A percentile compares a stretch with the other conserved stretches of the same genome.
Evolutionary conservation across 2,888 invertebrate species (phyloP).

Genomic region (Lasioglossum zephyrum): DNA sequence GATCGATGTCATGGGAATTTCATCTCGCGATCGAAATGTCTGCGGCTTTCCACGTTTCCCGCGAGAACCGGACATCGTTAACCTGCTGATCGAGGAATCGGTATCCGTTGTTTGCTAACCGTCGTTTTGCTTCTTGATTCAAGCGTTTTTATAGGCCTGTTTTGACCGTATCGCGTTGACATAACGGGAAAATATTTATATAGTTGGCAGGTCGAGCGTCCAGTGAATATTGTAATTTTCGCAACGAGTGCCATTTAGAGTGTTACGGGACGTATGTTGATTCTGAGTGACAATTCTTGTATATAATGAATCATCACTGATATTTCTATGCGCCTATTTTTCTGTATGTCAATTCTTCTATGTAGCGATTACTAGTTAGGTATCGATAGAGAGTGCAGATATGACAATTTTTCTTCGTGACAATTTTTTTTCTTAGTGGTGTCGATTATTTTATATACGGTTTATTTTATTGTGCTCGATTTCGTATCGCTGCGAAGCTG

Average conservation of each 20-base stretch:
- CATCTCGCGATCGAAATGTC: background rate
- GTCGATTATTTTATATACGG: background rate
- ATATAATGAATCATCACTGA: background rate
- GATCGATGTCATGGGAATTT: constrained; percentile 6
- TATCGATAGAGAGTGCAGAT: too few relatives aligned
- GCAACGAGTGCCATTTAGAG: background rate
- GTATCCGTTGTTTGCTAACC: background rate
- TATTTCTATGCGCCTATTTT: background rate
- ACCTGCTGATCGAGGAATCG: background rate
- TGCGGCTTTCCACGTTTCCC: background rate
- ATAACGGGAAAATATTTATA: background rate
- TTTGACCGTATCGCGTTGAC: background rate
- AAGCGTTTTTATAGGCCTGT: background rate
- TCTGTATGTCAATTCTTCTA: background rate
- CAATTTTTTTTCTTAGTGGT: background rate
- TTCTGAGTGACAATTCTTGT: background rate
- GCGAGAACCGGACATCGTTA: background rate
- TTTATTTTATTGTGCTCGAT: background rate
- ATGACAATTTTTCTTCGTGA: background rate
- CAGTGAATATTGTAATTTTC: background rate
- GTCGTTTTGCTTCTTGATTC: background rate
- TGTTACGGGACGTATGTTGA: background rate
- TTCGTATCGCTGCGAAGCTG: background rate
- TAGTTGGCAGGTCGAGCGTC: background rate
- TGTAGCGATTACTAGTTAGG: too few relatives aligned